Evolutionary conservation across 2,797 vertebrate species (phyloP).

Genomic region (Syndactyla subalaris): DNA sequence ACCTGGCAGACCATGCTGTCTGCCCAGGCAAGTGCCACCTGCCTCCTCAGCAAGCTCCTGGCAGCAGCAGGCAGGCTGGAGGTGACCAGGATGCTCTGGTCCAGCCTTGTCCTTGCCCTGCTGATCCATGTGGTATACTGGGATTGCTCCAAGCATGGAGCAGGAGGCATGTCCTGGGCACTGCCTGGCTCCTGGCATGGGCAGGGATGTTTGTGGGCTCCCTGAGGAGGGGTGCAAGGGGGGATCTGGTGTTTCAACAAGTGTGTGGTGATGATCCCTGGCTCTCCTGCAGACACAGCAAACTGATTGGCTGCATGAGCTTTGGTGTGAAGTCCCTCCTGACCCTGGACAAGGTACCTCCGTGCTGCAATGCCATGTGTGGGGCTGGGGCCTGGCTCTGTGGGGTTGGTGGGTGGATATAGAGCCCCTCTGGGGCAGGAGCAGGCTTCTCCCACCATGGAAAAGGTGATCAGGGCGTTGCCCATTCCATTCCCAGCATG

Average conservation of each 20-base stretch:
- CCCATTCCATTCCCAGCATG: neutral
- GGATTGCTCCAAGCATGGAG: neutral
- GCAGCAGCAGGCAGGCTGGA: neutral
- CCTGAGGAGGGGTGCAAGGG: fast-evolving
- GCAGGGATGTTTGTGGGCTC: neutral
- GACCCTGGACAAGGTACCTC: slow-evolving; percentile 80
- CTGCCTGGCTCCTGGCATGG: neutral
- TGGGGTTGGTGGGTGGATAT: neutral
- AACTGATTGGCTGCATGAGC: slow-evolving; percentile 89
- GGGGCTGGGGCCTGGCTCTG: neutral
- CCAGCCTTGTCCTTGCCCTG: neutral
- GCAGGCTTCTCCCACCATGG: neutral
- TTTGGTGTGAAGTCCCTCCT: slow-evolving; percentile 87
- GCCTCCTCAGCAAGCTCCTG: neutral
- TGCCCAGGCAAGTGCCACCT: neutral
- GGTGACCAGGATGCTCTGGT: neutral
- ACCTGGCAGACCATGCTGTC: neutral
- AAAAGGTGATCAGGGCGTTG: neutral
- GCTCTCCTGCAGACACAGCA: slow-evolving; percentile 35
- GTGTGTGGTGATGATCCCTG: neutral
- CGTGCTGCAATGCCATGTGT: fast-evolving
- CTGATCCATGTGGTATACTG: fast-evolving
- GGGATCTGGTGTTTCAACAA: neutral
- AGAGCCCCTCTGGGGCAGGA: slow-evolving; percentile 6
- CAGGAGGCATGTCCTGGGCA: neutral